A percentile compares a stretch with the other conserved stretches of the same genome.
Evolutionary conservation across 53 echinoderm and acorn worm species (phyloP).

Genomic region (Paracentrotus lividus): DNA sequence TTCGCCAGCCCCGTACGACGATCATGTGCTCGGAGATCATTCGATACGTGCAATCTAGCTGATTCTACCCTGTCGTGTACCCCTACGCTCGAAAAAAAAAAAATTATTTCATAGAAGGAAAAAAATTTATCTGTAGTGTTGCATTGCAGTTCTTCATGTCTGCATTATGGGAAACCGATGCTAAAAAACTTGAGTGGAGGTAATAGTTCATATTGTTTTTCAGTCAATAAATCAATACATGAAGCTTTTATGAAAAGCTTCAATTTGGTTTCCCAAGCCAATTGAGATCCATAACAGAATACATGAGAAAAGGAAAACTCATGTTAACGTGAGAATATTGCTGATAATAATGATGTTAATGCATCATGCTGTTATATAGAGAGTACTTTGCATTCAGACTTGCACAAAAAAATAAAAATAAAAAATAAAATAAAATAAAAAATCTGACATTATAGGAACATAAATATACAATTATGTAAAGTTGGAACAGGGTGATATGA

Average conservation of each 20-base stretch:
- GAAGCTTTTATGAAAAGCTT: background rate
- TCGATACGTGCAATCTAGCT: background rate
- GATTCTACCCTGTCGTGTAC: background rate
- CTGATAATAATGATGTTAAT: background rate
- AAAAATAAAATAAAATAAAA: too few relatives aligned
- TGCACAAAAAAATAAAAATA: too few relatives aligned
- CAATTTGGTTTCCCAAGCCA: background rate
- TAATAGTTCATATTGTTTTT: background rate
- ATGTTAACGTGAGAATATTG: background rate
- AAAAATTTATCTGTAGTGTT: background rate
- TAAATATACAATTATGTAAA: background rate
- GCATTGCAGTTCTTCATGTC: background rate
- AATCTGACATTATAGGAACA: background rate
- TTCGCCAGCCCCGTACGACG: background rate
- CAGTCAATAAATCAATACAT: constrained; percentile 1
- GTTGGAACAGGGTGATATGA: background rate
- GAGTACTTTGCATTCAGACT: too few relatives aligned
- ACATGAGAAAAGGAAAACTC: background rate
- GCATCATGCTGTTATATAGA: background rate
- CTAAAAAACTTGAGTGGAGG: background rate
- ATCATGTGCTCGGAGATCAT: constrained; percentile 30
- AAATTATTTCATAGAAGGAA: background rate
- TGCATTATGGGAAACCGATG: background rate
- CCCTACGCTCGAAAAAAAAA: background rate
- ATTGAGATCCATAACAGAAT: background rate